Conservation (phyloP, 2,113 vertebrate species). For the Panthera uncia region DNA sequence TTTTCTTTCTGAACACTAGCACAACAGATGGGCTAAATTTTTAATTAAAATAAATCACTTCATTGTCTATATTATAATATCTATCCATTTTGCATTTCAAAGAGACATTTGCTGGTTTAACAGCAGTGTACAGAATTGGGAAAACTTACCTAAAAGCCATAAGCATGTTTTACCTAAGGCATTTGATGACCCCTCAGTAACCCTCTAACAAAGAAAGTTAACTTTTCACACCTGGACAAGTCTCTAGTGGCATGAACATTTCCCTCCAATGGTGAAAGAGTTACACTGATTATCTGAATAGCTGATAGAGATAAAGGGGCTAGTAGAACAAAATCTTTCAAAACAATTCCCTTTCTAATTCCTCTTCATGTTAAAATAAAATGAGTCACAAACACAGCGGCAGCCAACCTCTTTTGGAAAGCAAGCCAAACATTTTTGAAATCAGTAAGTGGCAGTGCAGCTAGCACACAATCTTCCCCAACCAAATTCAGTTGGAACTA, state of each 20-base stretch:
- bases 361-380: constrained; percentile 44
- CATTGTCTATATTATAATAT: constrained; percentile 10
- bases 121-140: not conserved
- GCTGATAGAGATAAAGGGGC: constrained; percentile 25
- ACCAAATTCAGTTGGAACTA: constrained; percentile 18
- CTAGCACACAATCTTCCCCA: not conserved
- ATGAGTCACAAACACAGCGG: not conserved
- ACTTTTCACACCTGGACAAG: constrained; percentile 6
- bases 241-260: constrained; percentile 8
- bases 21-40: constrained; percentile 42
- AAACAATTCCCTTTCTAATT: constrained; percentile 32
- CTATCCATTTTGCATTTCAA: constrained; percentile 57
- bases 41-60: not conserved
- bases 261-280: not conserved
- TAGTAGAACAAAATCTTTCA: constrained; percentile 7
- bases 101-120: constrained; percentile 25
- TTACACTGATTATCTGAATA: constrained; percentile 20
- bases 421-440: constrained; percentile 18
- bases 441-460: constrained; percentile 50
- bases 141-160: constrained; percentile 42
- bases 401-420: constrained; percentile 37
- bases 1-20: not conserved
- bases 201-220: constrained; percentile 13
- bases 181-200: not conserved
- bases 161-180: constrained; percentile 43